Evolutionary conservation across 2,113 vertebrate species (phyloP).

Genomic region (cat (Felis catus)): F.catus_Fca126_mat1.0 CM031421.1:11512001-11512500

Average conservation of each 20-base stretch:
- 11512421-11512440: neutral
- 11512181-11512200: neutral
- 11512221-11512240: neutral
- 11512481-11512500: constrained; percentile 54
- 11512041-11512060: neutral
- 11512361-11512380: neutral
- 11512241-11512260: neutral
- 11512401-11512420: neutral
- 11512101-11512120: neutral
- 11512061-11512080: neutral
- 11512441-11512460: neutral
- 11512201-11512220: neutral
- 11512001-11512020: neutral
- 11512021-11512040: neutral
- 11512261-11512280: neutral
- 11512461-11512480: neutral
- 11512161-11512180: neutral
- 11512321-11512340: neutral
- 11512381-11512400: neutral
- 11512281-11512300: neutral
- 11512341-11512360: neutral
- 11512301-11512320: neutral
- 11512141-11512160: neutral
- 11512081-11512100: neutral
- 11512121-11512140: neutral